These are phyloP conservation scores for Brachyhypopomus gauderio DNA, from an alignment of 2,113 vertebrate genomes.

Conservation along the genomic window DNA sequence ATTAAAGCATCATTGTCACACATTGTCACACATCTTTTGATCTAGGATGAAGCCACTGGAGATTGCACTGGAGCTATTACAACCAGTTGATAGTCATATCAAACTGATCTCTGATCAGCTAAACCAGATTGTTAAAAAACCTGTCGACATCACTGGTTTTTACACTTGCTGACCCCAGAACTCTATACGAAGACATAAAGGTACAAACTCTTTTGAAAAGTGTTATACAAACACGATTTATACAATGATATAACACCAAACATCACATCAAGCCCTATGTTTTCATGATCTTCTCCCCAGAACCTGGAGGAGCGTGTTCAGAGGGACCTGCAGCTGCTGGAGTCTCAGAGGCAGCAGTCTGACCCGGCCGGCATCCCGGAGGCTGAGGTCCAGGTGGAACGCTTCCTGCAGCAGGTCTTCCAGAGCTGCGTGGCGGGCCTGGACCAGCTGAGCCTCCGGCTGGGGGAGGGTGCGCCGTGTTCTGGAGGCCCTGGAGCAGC, in stretches of 20 bases:
- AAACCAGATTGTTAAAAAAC: conserved; percentile 60
- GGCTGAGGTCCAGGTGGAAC: conserved; percentile 63
- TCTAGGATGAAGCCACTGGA: conserved; percentile 77
- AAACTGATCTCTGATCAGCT: conserved; percentile 67
- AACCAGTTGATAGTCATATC: conserved; percentile 71
- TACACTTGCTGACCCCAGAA: conserved; percentile 57
- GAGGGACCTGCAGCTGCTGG: conserved; percentile 66
- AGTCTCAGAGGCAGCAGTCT: conserved; percentile 55
- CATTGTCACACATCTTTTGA: not conserved
- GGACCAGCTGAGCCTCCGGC: conserved; percentile 66
- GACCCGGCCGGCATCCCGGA: conserved; percentile 38
- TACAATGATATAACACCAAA: too few relatives aligned
- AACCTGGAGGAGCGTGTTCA: conserved; percentile 34
- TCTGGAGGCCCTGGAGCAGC: conserved; percentile 70
- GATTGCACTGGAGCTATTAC: conserved; percentile 66
- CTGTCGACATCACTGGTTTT: conserved; percentile 69
- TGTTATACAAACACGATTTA: not conserved
- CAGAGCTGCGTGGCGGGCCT: conserved; percentile 67
- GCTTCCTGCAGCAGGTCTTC: conserved; percentile 61
- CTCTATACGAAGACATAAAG: conserved; percentile 59
- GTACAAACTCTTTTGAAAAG: conserved; percentile 46
- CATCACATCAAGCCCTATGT: too few relatives aligned
- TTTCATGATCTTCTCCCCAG: too few relatives aligned
- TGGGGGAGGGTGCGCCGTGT: conserved; percentile 66
- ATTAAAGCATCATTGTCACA: not conserved